phyloP scores from a whole-genome alignment of 2,888 invertebrate species.

The Sminthurides aquaticus region DNA sequence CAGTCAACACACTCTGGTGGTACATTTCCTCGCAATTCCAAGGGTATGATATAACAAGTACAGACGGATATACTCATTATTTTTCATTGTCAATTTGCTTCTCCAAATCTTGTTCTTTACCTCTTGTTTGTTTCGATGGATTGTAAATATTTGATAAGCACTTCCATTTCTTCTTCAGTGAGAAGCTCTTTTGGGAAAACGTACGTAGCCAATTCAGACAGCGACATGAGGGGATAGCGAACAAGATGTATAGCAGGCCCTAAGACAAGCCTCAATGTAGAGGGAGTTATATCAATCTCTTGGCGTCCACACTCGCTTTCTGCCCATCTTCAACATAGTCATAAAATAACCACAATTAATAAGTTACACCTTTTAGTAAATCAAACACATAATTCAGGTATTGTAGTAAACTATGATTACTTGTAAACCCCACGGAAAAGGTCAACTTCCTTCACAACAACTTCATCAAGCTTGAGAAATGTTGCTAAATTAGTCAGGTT shows the following conservation, averaged over 20 bases:
- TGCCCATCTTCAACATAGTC: constrained; percentile 59
- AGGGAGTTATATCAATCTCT: constrained; percentile 57
- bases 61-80: too few species aligned
- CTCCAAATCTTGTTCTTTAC: too few species aligned
- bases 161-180: constrained; percentile 62
- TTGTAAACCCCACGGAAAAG: constrained; percentile 64
- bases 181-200: constrained; percentile 66
- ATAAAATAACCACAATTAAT: too few species aligned
- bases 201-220: constrained; percentile 72
- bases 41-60: too few species aligned
- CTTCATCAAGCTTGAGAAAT: constrained; percentile 65
- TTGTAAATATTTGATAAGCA: background rate
- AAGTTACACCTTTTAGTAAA: too few species aligned
- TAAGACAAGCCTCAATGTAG: constrained; percentile 61
- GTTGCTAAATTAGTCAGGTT: constrained; percentile 60
- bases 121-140: background rate
- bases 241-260: constrained; percentile 64
- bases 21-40: too few species aligned
- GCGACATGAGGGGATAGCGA: constrained; percentile 73
- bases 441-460: constrained; percentile 67
- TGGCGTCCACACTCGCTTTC: constrained; percentile 65
- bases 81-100: too few species aligned
- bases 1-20: too few species aligned
- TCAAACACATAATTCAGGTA: too few species aligned
- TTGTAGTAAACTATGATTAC: constrained; percentile 42